Conservation (phyloP, 92 coral and sea anemone species). For the Epizoanthus rinbou region DNA sequence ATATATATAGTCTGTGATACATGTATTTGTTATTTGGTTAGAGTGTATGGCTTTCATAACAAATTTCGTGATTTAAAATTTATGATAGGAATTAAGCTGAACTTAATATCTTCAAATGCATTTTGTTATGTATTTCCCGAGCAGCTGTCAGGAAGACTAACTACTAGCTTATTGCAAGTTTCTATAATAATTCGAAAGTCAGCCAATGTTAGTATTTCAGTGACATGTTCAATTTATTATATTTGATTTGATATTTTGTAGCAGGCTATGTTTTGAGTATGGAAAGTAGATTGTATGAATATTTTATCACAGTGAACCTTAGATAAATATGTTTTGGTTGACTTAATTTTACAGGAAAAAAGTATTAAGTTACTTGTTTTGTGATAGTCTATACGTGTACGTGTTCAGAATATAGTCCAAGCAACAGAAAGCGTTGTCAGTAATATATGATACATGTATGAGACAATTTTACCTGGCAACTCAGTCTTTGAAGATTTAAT, state of each 20-base stretch:
- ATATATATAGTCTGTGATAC: too few species aligned
- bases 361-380: not conserved
- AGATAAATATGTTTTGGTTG: not conserved
- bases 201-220: not conserved
- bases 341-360: too few species aligned
- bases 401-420: not conserved
- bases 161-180: too few species aligned
- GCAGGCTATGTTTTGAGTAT: not conserved
- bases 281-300: not conserved
- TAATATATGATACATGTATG: not conserved
- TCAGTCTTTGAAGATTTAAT: not conserved
- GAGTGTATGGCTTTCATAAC: too few species aligned
- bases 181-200: not conserved
- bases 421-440: not conserved
- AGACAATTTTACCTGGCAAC: not conserved
- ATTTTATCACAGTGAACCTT: not conserved
- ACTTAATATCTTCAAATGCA: too few species aligned
- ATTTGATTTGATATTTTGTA: not conserved
- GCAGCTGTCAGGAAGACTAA: too few species aligned
- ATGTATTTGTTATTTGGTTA: too few species aligned
- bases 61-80: too few species aligned
- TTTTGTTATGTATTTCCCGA: too few species aligned
- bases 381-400: not conserved
- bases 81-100: too few species aligned
- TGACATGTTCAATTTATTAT: not conserved